A percentile compares a stretch with the other conserved stretches of the same genome.
phyloP scores from a whole-genome alignment of 2,113 vertebrate genomes.

The Ciconia boyciana region DNA sequence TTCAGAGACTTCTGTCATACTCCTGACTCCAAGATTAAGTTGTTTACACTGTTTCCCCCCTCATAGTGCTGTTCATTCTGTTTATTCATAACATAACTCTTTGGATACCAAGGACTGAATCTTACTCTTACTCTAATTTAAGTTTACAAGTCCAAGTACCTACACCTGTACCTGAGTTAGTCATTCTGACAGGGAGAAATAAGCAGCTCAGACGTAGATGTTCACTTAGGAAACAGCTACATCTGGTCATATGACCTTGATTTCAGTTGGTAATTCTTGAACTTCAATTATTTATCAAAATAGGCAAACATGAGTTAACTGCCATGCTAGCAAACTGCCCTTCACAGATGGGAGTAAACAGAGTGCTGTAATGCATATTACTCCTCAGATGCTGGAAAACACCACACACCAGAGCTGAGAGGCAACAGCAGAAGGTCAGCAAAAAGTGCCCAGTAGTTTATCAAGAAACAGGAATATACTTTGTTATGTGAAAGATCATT shows the following conservation, averaged over 20 bases:
- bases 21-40: conserved; percentile 1
- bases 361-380: neutral
- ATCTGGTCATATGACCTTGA: neutral
- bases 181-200: neutral
- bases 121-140: neutral
- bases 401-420: neutral
- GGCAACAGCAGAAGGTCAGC: neutral
- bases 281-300: neutral
- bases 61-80: neutral
- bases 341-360: neutral
- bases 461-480: neutral
- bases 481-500: neutral
- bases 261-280: neutral
- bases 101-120: neutral
- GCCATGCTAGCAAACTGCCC: neutral
- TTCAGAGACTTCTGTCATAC: neutral
- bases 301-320: neutral
- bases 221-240: neutral
- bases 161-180: neutral
- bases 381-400: neutral
- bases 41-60: neutral
- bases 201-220: neutral
- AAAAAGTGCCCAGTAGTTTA: neutral
- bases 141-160: neutral
- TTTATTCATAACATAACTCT: neutral